A percentile compares a stretch with the other conserved stretches of the same genome.
These are phyloP conservation scores for Sphyrna mokarran DNA, from an alignment of 2,113 vertebrate genomes.

Conservation along the genomic window DNA sequence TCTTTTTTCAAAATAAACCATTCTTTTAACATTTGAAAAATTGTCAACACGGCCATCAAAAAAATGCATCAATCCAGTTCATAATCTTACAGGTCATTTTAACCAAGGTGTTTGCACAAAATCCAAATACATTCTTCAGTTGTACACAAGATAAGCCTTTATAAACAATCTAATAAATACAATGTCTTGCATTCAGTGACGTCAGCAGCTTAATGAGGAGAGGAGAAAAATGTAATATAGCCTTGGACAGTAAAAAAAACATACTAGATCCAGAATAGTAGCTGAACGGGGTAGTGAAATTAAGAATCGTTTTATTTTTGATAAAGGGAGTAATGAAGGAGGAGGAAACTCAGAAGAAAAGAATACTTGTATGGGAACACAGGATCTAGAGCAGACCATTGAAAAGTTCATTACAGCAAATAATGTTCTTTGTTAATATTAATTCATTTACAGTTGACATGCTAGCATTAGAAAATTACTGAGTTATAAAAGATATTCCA, in stretches of 20 bases:
- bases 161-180: neutral
- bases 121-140: neutral
- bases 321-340: neutral
- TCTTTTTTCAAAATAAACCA: neutral
- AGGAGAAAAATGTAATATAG: neutral
- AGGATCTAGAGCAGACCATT: no score
- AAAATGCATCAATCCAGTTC: neutral
- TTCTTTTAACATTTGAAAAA: neutral
- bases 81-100: neutral
- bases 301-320: neutral
- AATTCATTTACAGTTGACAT: neutral
- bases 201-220: neutral
- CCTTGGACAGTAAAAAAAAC: neutral
- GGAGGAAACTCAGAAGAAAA: neutral
- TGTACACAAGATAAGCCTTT: neutral
- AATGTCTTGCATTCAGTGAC: neutral
- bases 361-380: neutral
- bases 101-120: neutral
- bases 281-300: neutral
- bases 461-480: neutral
- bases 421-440: neutral
- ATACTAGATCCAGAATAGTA: neutral
- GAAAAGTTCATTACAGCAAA: neutral
- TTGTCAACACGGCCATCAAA: neutral
- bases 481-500: neutral